Base-by-base conservation (phyloP, 2,888 invertebrate species). In the Physocephala rufipes region DNA sequence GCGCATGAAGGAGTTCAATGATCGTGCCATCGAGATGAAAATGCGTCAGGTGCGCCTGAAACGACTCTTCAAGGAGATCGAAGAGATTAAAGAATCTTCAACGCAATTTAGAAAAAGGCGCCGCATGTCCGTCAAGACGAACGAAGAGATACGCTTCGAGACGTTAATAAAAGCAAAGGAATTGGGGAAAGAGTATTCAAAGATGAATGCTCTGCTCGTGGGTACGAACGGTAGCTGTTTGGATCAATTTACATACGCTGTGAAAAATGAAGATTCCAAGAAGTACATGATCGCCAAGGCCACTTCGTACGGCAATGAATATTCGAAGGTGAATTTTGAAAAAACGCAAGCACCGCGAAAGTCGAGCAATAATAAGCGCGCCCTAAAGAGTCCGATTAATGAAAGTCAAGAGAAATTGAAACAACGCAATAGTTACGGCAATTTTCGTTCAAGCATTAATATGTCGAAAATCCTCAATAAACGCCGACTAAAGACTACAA, bases 21-120 rank as follows among this genome's bases (percentile, higher is more conserved):
- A 81, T 62, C 79, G 75, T 30, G 78, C 81, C 24, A 80, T 82
- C 26, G 82, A 82, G 70, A 76, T 76, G 51, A 81, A 79, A 72
- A 82, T 82, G 81, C 80, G 83, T 0, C 75, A 81, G 71, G 78
- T 79, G 70, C 80, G 82, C 0, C 71, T 83, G 30, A 80, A 79
- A 73, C 79, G 80, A 0, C 73, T 83, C 1, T 82, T 82, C n/a
- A 77, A 78, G 2, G 77, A 82, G 16, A 82, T 83, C 36, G 81
- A 80, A 62, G 78, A 81, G 24, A 79, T 81, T 3, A 82, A 79
- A 21, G 78, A 77, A n/a, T 19, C 70, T 4, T 66, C 75, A 30
- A 66, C 19, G 12, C 71, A 74, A 16, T 63, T 24, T 43, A 62
- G 59, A 51, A 51, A 67, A 47, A 71, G 66, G 9, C 67, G 69